A percentile compares a stretch with the other conserved stretches of the same genome.
Evolutionary conservation across 23 tunicate species (phyloP).

Genomic region (Ciona savignyi): DNA sequence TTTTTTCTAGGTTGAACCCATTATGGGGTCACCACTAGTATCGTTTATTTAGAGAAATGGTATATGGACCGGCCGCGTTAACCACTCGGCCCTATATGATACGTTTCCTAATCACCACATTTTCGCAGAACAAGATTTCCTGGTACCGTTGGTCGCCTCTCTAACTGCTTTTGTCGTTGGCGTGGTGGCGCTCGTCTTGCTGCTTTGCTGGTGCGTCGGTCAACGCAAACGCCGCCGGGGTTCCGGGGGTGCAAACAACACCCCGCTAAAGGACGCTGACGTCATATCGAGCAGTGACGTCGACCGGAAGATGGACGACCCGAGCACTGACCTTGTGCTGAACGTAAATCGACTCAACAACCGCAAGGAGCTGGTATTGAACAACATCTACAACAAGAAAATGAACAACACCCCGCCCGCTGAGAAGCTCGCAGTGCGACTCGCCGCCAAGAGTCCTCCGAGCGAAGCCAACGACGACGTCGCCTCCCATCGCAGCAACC

Average conservation of each 20-base stretch:
- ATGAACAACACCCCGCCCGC: conserved; percentile 6
- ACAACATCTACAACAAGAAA: conserved; percentile 9
- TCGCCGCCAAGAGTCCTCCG: not conserved
- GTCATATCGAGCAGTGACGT: not conserved
- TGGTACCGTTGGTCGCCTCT: conserved; percentile 19
- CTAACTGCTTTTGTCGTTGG: conserved; percentile 19
- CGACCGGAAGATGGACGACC: conserved; percentile 15
- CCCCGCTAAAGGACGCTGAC: not conserved
- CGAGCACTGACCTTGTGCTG: not conserved
- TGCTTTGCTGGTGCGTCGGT: conserved; percentile 20
- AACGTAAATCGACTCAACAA: conserved; percentile 19
- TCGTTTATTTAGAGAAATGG: too few species aligned
- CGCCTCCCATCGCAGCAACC: not conserved
- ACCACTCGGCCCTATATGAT: too few species aligned
- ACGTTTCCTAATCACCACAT: too few species aligned
- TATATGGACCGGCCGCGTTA: too few species aligned
- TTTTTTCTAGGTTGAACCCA: too few species aligned
- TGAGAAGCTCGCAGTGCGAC: conserved; percentile 8
- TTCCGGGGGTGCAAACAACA: not conserved
- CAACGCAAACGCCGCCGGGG: conserved; percentile 1
- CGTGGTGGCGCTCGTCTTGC: conserved; percentile 12
- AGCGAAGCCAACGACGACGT: conserved; percentile 5
- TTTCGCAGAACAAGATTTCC: conserved; percentile 12
- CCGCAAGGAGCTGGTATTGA: conserved; percentile 4
- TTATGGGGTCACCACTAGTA: too few species aligned